Evolutionary conservation across 2,888 invertebrate genomes (phyloP), one percentile per base, ranked within the genome.

Genomic region (Melanargia galathea): DNA sequence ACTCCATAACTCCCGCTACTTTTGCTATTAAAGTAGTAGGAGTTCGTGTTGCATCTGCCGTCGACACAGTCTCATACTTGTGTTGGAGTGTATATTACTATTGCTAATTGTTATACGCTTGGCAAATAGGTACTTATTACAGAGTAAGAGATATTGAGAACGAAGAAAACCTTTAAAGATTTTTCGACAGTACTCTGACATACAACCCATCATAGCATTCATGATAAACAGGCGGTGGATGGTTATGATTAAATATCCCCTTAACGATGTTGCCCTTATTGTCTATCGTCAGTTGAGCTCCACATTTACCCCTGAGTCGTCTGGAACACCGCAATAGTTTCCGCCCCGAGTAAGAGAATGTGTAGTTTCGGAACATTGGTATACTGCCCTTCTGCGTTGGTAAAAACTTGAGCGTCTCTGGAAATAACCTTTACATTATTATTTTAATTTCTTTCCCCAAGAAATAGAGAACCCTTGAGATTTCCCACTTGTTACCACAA

Each of bases 261-360:
- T 1, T 18, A n/a, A 68, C 48, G 8, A 80, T 64, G 2, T 52
- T 46, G 0, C 76, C 76, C 20, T 66, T 24, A 0, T 16, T 30
- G n/a, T 75, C 67, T 0, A 80, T 38, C 7, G 24, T 68, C 5
- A 80, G 60, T 13, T 60, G 71, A 6, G 80, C 77, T 1, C 55
- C 62, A 55, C 81, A 80, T 1, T 57, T 70, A 65, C 38, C 66
- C 26, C 64, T 57, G 43, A 64, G 33, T 5, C 60, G 20, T 22
- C 67, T 78, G 0, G 81, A 81, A 46, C 82, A 82, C 1, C 76
- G 63, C 8, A 80, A 68, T 11, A 73, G 71, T 33, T 35, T 74
- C 51, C 60, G 74, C 0, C 69, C 75, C 2, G 45, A 26, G 46
- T 35, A 59, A 1, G 62, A 62, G 24, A 49, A 65, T 2, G 61